These are phyloP conservation scores for Percina caprodes DNA, from an alignment of 2,113 vertebrate genomes.

Conservation along the genomic window DNA sequence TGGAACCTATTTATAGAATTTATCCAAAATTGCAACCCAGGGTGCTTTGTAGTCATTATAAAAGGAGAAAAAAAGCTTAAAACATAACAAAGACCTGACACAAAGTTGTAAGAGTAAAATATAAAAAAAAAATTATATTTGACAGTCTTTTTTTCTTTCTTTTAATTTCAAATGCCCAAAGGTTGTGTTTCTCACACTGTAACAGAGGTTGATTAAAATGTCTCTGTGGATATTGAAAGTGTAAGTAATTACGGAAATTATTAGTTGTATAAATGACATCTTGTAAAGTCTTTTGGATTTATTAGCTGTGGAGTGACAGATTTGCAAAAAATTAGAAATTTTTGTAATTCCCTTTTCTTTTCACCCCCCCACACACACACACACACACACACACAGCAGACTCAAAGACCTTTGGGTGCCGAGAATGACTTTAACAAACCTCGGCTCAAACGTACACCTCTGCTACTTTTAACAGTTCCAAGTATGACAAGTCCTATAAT, in stretches of 20 bases:
- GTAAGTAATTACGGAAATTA: not conserved
- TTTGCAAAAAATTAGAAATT: too few relatives aligned
- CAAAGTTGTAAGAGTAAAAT: not conserved
- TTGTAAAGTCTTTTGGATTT: too few relatives aligned
- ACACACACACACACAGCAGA: not conserved
- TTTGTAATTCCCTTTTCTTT: too few relatives aligned
- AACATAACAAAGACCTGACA: constrained; percentile 1
- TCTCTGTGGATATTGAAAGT: constrained; percentile 11
- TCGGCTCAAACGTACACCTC: not conserved
- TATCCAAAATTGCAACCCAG: not conserved
- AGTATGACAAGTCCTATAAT: not conserved
- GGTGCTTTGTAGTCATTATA: constrained; percentile 21
- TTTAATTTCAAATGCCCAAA: not conserved
- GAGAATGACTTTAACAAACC: not conserved
- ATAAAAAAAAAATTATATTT: not conserved
- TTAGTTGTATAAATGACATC: constrained; percentile 5
- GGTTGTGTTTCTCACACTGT: constrained; percentile 5
- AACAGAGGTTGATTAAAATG: constrained; percentile 4
- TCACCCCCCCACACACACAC: not conserved
- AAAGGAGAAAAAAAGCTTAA: not conserved
- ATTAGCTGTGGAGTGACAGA: too few relatives aligned
- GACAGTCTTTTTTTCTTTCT: not conserved
- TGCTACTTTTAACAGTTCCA: not conserved
- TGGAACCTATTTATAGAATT: constrained; percentile 17
- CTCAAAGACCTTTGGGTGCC: not conserved